Evolutionary conservation across 2,888 invertebrate species (phyloP), one percentile per base, ranked within the genome.

Genomic region (Catocala sponsa): DNA sequence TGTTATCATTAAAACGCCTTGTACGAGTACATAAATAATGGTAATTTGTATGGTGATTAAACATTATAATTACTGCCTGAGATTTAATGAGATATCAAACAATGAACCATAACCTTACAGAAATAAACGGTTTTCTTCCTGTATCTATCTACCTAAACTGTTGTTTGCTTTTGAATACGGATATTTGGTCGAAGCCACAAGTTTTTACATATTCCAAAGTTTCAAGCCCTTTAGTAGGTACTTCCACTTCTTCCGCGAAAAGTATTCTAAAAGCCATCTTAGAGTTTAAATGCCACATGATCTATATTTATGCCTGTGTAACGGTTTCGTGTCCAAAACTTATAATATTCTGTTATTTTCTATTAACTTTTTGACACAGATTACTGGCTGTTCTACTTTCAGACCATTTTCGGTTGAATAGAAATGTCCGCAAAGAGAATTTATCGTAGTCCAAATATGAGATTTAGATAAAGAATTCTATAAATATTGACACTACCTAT

Each of bases 191-290:
- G 35, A 33, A 33, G 12, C 13, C 35, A 12, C 35, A 35, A 50
- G 13, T n/a, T 50, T 50, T 35, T 50, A 50, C 35, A 50, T 50
- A 50, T 50, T 50, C 35, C 12, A 12, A 50, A 50, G 50, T 50
- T 50, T 50, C 33, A 50, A 50, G 50, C 50, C 48, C 13, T 50
- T 50, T 9, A 50, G 25, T 1, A 25, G 25, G 25, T 50, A n/a
- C 50, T 12, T 12, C 2, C 12, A 13, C 9, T 50, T 33, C 15
- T 50, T 35, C 50, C 7, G 7, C 9, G n/a, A 11, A 50, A 50
- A 35, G 50, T 7, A 11, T 32, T 50, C 13, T 50, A 50, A 50
- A 35, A 50, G 35, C 35, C 12, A 13, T 50, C 50, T 35, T 2
- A 13, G 0, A 35, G 50, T 50, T 50, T 12, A 50, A 50, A 46